Evolutionary conservation across 2,888 invertebrate species (phyloP).

Genomic region (Hoplodrina ambigua): DNA sequence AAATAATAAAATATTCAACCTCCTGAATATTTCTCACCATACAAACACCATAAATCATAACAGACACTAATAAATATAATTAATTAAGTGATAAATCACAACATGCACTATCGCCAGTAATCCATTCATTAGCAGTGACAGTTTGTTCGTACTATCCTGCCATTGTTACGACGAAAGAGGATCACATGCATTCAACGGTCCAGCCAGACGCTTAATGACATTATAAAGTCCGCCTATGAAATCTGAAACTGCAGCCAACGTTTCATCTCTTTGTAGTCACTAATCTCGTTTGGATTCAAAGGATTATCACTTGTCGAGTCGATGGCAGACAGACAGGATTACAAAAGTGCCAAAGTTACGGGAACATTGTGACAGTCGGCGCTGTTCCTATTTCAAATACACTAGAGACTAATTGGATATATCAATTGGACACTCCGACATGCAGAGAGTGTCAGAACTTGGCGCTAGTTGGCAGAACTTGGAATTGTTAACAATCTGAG

Average conservation of each 20-base stretch:
- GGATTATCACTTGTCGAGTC: background rate
- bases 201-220: background rate
- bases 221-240: background rate
- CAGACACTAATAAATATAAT: too few species aligned
- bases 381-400: background rate
- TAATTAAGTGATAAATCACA: too few species aligned
- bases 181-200: background rate
- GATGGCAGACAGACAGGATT: background rate
- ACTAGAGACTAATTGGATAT: slow-evolving; percentile 19
- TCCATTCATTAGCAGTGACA: too few species aligned
- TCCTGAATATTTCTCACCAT: too few species aligned
- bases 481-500: background rate
- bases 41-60: too few species aligned
- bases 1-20: too few species aligned
- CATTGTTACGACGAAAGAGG: too few species aligned
- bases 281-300: background rate
- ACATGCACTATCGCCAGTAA: too few species aligned
- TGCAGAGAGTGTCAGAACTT: background rate
- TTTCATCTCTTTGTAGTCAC: background rate
- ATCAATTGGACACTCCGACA: background rate
- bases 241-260: background rate
- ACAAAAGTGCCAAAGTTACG: background rate
- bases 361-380: background rate
- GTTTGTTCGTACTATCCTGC: too few species aligned
- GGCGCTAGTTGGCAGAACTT: background rate